Evolutionary conservation across 2,113 vertebrate genomes (phyloP).

Genomic region (human): GRCh38 chr3:162416501-162417000

Average conservation of each 20-base stretch:
- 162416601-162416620: background rate
- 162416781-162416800: background rate
- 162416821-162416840: background rate
- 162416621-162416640: background rate
- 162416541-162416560: background rate
- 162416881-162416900: background rate
- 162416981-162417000: background rate
- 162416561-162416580: background rate
- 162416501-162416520: background rate
- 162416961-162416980: background rate
- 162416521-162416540: background rate
- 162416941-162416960: background rate
- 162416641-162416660: background rate
- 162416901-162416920: background rate
- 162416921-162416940: background rate
- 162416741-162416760: background rate
- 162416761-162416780: background rate
- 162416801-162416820: background rate
- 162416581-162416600: background rate
- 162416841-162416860: background rate
- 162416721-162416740: background rate
- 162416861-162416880: background rate
- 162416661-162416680: background rate
- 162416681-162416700: background rate
- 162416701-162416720: background rate